Base-by-base conservation (phyloP, 1,140 invertebrate species). In the Ips nitidus region DNA sequence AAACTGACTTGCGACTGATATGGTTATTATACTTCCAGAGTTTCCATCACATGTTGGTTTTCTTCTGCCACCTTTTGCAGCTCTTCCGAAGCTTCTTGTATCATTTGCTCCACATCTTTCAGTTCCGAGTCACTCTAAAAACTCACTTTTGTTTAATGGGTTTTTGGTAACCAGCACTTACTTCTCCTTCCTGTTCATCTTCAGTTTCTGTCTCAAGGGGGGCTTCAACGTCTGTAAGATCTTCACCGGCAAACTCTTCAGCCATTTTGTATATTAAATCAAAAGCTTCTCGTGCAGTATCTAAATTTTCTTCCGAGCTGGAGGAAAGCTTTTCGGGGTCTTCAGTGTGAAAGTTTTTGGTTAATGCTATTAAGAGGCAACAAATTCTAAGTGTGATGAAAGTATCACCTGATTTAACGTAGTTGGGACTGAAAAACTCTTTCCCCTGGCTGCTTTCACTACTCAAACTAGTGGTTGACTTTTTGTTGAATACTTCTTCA, bases 31-130 rank as follows among this genome's bases (percentile, higher is more conserved):
- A 22, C 22, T 22, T 72, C 71, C 6, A 76, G 41, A 40, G 65
- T 72, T 47, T 71, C 62, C 50, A 75, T 59, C 62, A 76, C 45
- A 60, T 75, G 61, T 52, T 72, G 65, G 41, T 74, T 75, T 57
- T 77, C 75, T 40, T 75, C 76, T 2, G 71, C 73, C 5, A 80
- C 73, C 56, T 77, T 57, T 47, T 71, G 70, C 4, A 80, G 41
- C 58, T 78, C 75, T 45, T 70, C 47, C 4, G 74, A 74, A 0
- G 76, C 75, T 71, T 75, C 60, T 40, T 75, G 64, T 4, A 80
- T 77, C 70, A 79, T 75, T 45, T 76, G 40, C 67, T 79, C 76
- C 1, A 76, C 73, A 55, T 75, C 74, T 71, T 70, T 64, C 3
- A 70, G 38, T 52, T 71, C 65, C 76, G 75, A 75, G 64, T 76